A percentile compares a stretch with the other conserved stretches of the same genome.
Evolutionary conservation across 2,797 vertebrate species (phyloP).

Genomic region (Euthynnus affinis): DNA sequence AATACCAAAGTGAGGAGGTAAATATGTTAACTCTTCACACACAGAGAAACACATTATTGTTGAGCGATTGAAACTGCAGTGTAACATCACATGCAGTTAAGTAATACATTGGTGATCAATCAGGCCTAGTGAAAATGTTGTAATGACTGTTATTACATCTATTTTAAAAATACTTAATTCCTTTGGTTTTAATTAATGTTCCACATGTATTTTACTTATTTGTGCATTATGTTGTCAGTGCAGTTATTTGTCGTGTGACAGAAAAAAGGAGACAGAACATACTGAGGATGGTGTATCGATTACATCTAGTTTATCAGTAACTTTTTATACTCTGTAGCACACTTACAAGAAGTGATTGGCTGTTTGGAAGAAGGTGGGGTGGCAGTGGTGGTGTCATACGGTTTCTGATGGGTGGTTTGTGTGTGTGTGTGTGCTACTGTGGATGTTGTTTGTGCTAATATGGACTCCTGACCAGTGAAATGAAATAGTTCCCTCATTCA

Average conservation of each 20-base stretch:
- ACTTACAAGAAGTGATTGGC: conserved; percentile 69
- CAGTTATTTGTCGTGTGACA: conserved; percentile 23
- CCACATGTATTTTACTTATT: not conserved
- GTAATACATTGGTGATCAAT: not conserved
- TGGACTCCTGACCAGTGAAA: conserved; percentile 1
- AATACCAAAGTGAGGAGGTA: conserved; percentile 33
- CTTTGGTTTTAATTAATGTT: not conserved
- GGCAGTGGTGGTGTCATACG: conserved; percentile 1
- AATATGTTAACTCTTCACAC: conserved; percentile 44
- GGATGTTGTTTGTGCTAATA: conserved; percentile 10
- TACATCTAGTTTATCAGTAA: conserved; percentile 82
- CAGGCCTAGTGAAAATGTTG: not conserved
- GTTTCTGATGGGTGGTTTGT: conserved; percentile 28
- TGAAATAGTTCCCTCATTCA: conserved; percentile 2
- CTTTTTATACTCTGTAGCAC: conserved; percentile 53
- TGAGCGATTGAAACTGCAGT: not conserved
- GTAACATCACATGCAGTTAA: not conserved
- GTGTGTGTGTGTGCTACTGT: not conserved
- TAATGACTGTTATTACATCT: not conserved
- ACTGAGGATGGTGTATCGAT: conserved; percentile 49
- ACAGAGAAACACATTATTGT: not conserved
- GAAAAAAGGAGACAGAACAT: conserved; percentile 3
- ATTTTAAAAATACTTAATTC: not conserved
- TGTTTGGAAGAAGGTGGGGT: conserved; percentile 49
- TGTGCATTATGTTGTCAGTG: not conserved